These are phyloP conservation scores for Crypturellus tataupa DNA, from an alignment of 2,797 vertebrate species.

Conservation along the genomic window DNA sequence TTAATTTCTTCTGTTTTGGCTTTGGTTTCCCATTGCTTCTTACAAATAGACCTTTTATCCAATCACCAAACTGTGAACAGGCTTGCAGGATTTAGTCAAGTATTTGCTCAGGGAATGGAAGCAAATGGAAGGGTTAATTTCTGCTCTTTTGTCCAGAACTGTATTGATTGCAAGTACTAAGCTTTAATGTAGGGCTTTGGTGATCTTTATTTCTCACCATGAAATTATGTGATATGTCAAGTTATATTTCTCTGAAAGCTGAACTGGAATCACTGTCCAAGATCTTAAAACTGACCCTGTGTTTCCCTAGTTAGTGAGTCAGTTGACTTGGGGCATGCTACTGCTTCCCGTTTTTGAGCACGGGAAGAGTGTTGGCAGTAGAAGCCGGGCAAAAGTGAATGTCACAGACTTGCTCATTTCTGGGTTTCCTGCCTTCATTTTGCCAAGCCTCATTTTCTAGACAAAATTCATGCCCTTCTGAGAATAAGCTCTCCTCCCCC, in stretches of 20 bases:
- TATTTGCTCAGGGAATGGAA: not conserved
- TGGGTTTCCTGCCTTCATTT: slow-evolving; percentile 19
- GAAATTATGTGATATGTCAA: not conserved
- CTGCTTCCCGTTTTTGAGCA: fast-evolving
- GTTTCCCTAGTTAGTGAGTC: not conserved
- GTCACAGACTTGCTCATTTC: not conserved
- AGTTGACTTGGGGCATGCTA: not conserved
- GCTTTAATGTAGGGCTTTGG: not conserved
- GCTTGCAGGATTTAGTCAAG: not conserved
- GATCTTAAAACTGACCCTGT: not conserved
- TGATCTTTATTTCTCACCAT: not conserved
- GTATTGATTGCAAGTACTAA: not conserved
- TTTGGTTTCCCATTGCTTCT: not conserved
- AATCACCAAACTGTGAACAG: not conserved
- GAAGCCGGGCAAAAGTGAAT: not conserved
- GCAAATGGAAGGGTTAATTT: not conserved
- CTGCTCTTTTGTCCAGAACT: not conserved
- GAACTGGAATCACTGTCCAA: not conserved
- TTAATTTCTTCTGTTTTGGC: not conserved
- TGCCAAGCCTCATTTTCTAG: not conserved
- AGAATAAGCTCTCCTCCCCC: not conserved
- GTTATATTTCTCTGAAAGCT: not conserved
- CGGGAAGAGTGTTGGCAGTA: not conserved
- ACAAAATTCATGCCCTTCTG: not conserved
- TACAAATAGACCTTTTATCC: not conserved